Percentiles rank a stretch among this genome's conserved stretches.
phyloP scores from a whole-genome alignment of 2,797 vertebrate species.

The Cryptoblepharus egeriae region DNA sequence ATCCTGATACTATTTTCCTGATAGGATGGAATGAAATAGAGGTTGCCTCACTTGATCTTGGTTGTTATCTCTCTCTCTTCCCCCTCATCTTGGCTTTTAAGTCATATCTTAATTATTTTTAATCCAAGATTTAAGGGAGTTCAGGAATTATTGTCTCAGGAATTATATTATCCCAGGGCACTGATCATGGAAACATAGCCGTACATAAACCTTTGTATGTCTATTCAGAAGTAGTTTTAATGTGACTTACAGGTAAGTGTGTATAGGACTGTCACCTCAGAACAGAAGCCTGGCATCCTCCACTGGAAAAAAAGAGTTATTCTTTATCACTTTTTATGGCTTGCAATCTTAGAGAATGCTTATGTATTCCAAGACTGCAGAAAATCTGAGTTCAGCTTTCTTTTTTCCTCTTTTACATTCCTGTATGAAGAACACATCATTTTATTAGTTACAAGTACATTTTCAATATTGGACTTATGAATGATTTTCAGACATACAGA shows the following conservation, averaged over 20 bases:
- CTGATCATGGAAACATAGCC: not conserved
- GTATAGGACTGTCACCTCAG: no score
- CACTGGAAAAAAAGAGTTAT: not conserved
- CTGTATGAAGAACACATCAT: slow-evolving; percentile 64
- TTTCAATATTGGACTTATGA: slow-evolving; percentile 4
- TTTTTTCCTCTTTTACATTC: slow-evolving; percentile 74
- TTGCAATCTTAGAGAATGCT: not conserved
- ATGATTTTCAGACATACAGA: slow-evolving; percentile 45
- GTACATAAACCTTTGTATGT: no score
- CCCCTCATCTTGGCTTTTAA: not conserved
- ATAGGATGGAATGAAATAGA: not conserved
- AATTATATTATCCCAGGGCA: not conserved
- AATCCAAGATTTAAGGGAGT: not conserved
- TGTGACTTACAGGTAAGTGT: no score
- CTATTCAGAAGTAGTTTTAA: no score
- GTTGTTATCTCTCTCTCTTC: not conserved
- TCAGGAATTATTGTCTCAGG: not conserved
- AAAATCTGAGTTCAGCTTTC: slow-evolving; percentile 51
- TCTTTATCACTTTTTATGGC: not conserved
- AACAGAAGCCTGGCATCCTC: not conserved
- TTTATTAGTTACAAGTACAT: slow-evolving; percentile 47
- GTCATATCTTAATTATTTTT: not conserved
- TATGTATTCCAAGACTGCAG: slow-evolving; percentile 23
- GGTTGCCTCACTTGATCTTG: not conserved
- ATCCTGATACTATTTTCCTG: not conserved